Evolutionary conservation across 2,888 invertebrate species (phyloP).

Genomic region (Trissonchulus sp.): DNA sequence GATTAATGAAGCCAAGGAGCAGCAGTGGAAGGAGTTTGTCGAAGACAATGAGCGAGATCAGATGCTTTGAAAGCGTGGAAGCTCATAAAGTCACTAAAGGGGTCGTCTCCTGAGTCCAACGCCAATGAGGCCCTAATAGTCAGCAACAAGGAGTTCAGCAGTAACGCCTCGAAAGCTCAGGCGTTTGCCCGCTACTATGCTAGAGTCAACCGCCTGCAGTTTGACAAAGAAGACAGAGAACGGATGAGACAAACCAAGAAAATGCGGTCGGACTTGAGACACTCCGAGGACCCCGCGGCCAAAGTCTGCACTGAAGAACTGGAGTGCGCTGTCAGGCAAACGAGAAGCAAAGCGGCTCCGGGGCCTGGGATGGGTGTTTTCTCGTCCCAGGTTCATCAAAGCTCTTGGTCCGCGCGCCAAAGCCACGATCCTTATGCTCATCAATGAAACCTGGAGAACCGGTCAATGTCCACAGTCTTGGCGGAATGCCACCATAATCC

Average conservation of each 20-base stretch:
- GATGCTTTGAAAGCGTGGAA: not conserved
- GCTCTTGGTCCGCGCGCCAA: no score
- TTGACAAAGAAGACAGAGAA: not conserved
- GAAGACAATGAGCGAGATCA: not conserved
- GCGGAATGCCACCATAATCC: no score
- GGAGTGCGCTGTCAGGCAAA: not conserved
- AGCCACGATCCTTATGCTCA: no score
- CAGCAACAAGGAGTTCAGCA: constrained; percentile 3
- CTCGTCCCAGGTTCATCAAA: no score
- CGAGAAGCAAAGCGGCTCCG: not conserved
- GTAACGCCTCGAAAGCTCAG: not conserved
- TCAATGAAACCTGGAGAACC: no score
- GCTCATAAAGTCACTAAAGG: constrained; percentile 1
- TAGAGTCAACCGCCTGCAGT: no score
- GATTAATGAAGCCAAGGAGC: not conserved
- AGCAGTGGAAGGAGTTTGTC: not conserved
- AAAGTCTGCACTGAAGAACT: not conserved
- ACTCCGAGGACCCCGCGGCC: not conserved
- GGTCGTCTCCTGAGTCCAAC: not conserved
- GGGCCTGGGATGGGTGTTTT: not conserved
- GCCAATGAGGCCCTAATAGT: constrained; percentile 1
- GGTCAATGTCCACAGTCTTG: no score
- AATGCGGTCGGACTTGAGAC: not conserved
- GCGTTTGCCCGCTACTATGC: no score
- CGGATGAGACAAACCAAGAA: not conserved